Percentiles rank a stretch among this genome's conserved stretches.
phyloP scores from a whole-genome alignment of 2,888 invertebrate genomes.

The Drosophila subsilvestris region DNA sequence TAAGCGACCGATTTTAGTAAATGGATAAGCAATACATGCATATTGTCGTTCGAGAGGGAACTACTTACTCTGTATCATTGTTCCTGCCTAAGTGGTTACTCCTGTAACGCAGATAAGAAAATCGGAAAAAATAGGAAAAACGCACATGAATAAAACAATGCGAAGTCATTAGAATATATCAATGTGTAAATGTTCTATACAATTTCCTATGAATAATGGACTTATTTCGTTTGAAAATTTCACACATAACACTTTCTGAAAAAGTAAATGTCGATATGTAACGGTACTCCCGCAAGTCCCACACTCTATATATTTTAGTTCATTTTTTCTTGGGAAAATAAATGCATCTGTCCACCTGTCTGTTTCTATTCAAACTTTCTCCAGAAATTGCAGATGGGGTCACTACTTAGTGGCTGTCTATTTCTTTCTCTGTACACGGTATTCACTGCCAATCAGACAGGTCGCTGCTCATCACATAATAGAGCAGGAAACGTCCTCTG shows the following conservation, averaged over 20 bases:
- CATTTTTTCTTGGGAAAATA: too few relatives aligned
- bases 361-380: too few relatives aligned
- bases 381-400: not conserved
- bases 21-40: not conserved
- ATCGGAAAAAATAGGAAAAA: not conserved
- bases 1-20: not conserved
- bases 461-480: not conserved
- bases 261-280: too few relatives aligned
- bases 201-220: too few relatives aligned
- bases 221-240: too few relatives aligned
- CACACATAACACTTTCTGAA: too few relatives aligned
- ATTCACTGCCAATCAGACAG: constrained; percentile 5
- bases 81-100: constrained; percentile 46
- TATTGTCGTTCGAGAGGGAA: not conserved
- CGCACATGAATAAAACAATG: not conserved
- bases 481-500: constrained; percentile 9
- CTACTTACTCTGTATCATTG: constrained; percentile 63
- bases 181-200: too few relatives aligned
- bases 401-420: not conserved
- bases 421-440: constrained; percentile 3
- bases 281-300: too few relatives aligned
- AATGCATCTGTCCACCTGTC: too few relatives aligned
- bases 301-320: too few relatives aligned
- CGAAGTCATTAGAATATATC: too few relatives aligned
- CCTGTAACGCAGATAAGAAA: constrained; percentile 37